A percentile compares a stretch with the other conserved stretches of the same genome.
phyloP scores from a whole-genome alignment of 2,113 vertebrate genomes.

The Cyprinodon variegatus region DNA sequence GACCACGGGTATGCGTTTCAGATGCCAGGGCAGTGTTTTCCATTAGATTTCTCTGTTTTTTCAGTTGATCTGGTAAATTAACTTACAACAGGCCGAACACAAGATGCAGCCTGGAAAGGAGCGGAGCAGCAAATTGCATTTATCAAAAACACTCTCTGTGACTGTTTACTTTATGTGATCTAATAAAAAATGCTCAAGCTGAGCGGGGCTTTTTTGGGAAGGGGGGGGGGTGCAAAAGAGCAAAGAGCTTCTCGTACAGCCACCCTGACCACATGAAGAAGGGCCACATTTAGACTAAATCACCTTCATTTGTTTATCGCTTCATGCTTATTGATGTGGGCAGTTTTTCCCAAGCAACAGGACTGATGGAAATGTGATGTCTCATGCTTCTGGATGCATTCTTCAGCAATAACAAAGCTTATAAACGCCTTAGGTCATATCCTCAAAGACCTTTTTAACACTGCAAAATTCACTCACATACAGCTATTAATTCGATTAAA shows the following conservation, averaged over 20 bases:
- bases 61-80: constrained; percentile 82
- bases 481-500: constrained; percentile 30
- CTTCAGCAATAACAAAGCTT: constrained; percentile 46
- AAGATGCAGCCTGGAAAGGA: constrained; percentile 79
- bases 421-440: constrained; percentile 61
- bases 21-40: constrained; percentile 78
- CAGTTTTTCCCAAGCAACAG: constrained; percentile 53
- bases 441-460: constrained; percentile 43
- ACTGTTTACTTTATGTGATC: constrained; percentile 78
- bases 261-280: constrained; percentile 68
- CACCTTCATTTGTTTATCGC: constrained; percentile 72
- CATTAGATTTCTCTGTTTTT: constrained; percentile 79
- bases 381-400: constrained; percentile 58
- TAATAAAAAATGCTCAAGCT: constrained; percentile 73
- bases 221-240: constrained; percentile 64
- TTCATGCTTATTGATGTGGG: constrained; percentile 51
- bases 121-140: constrained; percentile 80
- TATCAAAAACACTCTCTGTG: constrained; percentile 80
- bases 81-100: constrained; percentile 80
- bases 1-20: constrained; percentile 74
- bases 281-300: constrained; percentile 65
- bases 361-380: constrained; percentile 51
- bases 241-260: constrained; percentile 54
- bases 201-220: constrained; percentile 69
- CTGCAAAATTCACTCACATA: constrained; percentile 46